These are phyloP conservation scores for Lamprotornis superbus DNA, from an alignment of 2,113 vertebrate species.

Conservation along the genomic window DNA sequence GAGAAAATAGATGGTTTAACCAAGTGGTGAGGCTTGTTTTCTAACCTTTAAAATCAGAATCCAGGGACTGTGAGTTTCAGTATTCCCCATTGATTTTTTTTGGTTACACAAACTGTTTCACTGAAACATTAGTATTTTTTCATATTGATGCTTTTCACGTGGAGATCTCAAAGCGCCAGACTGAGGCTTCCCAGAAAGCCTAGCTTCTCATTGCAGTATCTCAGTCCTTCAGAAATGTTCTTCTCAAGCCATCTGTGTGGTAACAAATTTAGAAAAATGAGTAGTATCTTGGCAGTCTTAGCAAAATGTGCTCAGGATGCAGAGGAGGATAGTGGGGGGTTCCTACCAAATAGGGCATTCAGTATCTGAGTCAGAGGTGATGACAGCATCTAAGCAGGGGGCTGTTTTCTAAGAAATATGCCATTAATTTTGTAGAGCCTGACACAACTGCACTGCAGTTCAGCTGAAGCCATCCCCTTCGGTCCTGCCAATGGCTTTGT, in stretches of 20 bases:
- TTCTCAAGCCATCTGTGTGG: constrained; percentile 31
- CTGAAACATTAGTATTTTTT: background rate
- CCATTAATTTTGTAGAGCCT: background rate
- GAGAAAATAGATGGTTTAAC: background rate
- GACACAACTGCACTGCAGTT: background rate
- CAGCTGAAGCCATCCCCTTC: background rate
- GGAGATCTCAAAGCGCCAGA: constrained; percentile 1
- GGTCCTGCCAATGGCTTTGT: background rate
- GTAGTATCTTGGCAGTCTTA: constrained; percentile 12
- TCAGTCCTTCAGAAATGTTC: constrained; percentile 7
- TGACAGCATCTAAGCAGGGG: background rate
- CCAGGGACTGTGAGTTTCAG: background rate
- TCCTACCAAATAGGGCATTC: constrained; percentile 4
- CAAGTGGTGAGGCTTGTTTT: background rate
- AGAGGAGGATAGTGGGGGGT: background rate
- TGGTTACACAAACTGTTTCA: background rate
- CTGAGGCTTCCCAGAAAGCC: background rate
- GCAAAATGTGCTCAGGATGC: background rate
- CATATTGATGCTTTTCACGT: background rate
- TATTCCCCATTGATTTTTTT: background rate
- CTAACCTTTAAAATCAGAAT: background rate
- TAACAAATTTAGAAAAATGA: constrained; percentile 45
- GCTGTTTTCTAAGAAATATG: background rate
- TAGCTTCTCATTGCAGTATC: background rate
- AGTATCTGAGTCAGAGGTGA: constrained; percentile 17